A percentile compares a stretch with the other conserved stretches of the same genome.
These are phyloP conservation scores for Eupleurogrammus muticus DNA, from an alignment of 2,797 vertebrate species.

Conservation along the genomic window DNA sequence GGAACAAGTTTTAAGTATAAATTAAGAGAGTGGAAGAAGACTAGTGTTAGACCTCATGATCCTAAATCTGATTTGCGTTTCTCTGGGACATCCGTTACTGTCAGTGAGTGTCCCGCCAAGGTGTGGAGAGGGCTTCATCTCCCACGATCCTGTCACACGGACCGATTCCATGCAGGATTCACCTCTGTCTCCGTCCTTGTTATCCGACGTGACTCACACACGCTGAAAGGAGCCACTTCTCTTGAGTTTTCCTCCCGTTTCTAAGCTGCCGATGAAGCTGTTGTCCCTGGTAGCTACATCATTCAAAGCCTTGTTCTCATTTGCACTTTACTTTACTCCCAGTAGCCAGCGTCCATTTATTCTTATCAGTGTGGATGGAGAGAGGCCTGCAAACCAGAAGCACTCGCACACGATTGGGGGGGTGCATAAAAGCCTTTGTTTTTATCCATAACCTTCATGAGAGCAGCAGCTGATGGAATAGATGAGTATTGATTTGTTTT, in stretches of 20 bases:
- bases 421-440: slow-evolving; percentile 26
- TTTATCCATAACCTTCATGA: slow-evolving; percentile 20
- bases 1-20: slow-evolving; percentile 26
- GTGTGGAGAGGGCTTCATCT: slow-evolving; percentile 31
- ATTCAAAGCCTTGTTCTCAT: neutral
- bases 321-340: slow-evolving; percentile 24
- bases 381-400: slow-evolving; percentile 20
- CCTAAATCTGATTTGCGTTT: slow-evolving; percentile 26
- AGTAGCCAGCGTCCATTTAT: slow-evolving; percentile 18
- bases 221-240: slow-evolving; percentile 34
- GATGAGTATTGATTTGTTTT: slow-evolving; percentile 72
- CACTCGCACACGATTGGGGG: neutral
- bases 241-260: slow-evolving; percentile 3
- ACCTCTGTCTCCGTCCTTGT: slow-evolving; percentile 32
- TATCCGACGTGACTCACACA: slow-evolving; percentile 44
- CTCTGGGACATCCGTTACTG: slow-evolving; percentile 2
- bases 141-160: slow-evolving; percentile 36
- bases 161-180: slow-evolving; percentile 35
- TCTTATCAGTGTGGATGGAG: slow-evolving; percentile 34
- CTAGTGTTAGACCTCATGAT: slow-evolving; percentile 14
- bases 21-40: slow-evolving; percentile 17
- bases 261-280: neutral
- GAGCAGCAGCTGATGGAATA: slow-evolving; percentile 33
- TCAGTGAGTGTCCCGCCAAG: slow-evolving; percentile 21
- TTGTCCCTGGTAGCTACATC: slow-evolving; percentile 10